Evolutionary conservation across 2,888 invertebrate genomes (phyloP), one percentile per base, ranked within the genome.

Genomic region (Napeogenes sylphis): DNA sequence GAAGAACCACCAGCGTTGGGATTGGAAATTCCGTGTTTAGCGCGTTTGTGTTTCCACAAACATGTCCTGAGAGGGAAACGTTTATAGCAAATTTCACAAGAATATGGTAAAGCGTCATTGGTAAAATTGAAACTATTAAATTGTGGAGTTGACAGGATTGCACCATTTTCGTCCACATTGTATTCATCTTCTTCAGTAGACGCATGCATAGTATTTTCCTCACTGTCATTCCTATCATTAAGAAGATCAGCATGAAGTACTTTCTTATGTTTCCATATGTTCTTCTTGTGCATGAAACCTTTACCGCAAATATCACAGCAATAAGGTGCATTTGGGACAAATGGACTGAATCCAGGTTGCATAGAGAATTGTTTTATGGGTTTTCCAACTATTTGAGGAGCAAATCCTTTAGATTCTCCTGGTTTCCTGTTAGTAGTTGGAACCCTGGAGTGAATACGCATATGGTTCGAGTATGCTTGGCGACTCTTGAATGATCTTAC

Each of bases 221-320:
- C 91, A 67, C 90, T 90, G 63, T 91, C 91, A 66, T 86, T 84
- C 64, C 89, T 83, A 55, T 90, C 90, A 53, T 80, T 82, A 35
- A 90, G 74, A 51, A 91, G 76, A 68, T 91, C 91, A 4, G 91
- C 90, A 65, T 91, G 91, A 61, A 91, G 72, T 0, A 92, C 88
- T 75, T 91, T 91, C 73, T 91, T 91, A 68, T 91, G 91, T 72
- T 91, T 91, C 91, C 91, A 91, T 64, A 91, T 91, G 74, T 91
- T 91, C 71, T 91, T 91, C 80, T 91, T 91, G 67, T 91, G 91
- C 85, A 91, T 89, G 69, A 91, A 91, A 42, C 91, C 91, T 75
- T 93, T 92, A n/a, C 94, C 93, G 69, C 94, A 94, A 55, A 92
- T 86, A 65, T 94, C 92, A 75, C 94, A 94, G 51, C 90, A 91